phyloP scores from a whole-genome alignment of 2,888 invertebrate species.

The Busseola fusca region DNA sequence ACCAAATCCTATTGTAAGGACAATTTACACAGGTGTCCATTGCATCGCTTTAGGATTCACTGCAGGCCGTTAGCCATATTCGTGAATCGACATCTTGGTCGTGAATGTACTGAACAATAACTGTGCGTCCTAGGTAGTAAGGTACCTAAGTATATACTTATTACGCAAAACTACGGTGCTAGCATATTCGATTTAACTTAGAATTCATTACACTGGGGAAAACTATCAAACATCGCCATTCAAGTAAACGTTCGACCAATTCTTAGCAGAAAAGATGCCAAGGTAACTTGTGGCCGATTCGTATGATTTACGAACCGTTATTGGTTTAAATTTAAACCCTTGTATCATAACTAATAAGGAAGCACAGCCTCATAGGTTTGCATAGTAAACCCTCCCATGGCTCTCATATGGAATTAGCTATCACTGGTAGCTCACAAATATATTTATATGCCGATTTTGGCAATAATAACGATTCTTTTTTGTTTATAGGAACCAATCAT shows the following conservation, averaged over 20 bases:
- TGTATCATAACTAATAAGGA: neutral
- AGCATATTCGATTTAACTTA: neutral
- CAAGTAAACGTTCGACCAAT: neutral
- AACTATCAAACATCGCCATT: neutral
- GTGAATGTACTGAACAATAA: slow-evolving; percentile 32
- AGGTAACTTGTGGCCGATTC: neutral
- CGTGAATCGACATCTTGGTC: slow-evolving; percentile 50
- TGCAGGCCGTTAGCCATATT: slow-evolving; percentile 56
- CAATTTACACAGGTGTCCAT: slow-evolving; percentile 69
- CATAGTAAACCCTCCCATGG: neutral
- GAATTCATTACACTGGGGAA: neutral
- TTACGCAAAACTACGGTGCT: slow-evolving; percentile 23
- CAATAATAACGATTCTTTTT: neutral
- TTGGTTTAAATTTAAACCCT: neutral
- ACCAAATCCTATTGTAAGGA: slow-evolving; percentile 48
- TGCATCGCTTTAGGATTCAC: slow-evolving; percentile 70
- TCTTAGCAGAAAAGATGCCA: neutral
- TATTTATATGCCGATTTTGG: neutral
- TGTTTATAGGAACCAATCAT: neutral
- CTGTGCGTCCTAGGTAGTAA: slow-evolving; percentile 21
- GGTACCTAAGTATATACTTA: neutral
- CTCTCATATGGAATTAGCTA: neutral
- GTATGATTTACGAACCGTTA: neutral
- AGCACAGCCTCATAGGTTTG: neutral
- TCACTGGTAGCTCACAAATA: neutral